Evolutionary conservation across 2,888 invertebrate genomes (phyloP), one percentile per base, ranked within the genome.

Genomic region (Catocala fraxini): DNA sequence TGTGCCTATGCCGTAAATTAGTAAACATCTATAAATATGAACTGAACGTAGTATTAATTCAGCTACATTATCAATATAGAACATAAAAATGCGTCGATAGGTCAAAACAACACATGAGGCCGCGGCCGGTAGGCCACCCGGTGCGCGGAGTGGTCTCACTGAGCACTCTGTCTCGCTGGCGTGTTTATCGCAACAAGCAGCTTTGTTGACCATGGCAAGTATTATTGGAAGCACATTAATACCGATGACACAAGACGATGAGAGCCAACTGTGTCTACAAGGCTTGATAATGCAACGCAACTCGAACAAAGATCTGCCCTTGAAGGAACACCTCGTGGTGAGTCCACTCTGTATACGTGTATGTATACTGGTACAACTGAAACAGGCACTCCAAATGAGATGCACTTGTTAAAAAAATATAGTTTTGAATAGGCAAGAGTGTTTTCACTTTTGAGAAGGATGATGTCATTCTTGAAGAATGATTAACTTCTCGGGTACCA

Each of bases 191-290:
- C 84, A 85, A 86, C 86, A 86, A 85, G 84, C 87, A 86, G 87
- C 89, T 90, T 90, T 89, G 91, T 92, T 89, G 87, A 89, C 87
- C 84, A 85, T 87, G 84, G 85, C 86, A 86, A 85, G 87, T 90
- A 90, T 87, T 90, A 92, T 90, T 89, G 88, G 87, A 89, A 80
- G 86, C 82, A 91, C 91, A 92, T 92, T 91, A 90, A 92, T 92
- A 92, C 89, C 84, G 91, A 93, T 93, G 93, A 93, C 92, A 93
- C 90, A 91, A 89, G 87, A 86, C 89, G 89, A 91, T 90, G 90
- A 89, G 85, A 88, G 88, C 90, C 93, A 93, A 89, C 93, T 93
- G 93, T 93, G 89, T 93, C 90, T 81, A 93, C 91, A 92, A 85
- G 77, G 74, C 83, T 83, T 80, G 84, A 89, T 90, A 90, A 88